Percentiles rank a stretch among this genome's conserved stretches.
phyloP scores from a whole-genome alignment of 2,113 vertebrate species.

The Elephantulus edwardii region DNA sequence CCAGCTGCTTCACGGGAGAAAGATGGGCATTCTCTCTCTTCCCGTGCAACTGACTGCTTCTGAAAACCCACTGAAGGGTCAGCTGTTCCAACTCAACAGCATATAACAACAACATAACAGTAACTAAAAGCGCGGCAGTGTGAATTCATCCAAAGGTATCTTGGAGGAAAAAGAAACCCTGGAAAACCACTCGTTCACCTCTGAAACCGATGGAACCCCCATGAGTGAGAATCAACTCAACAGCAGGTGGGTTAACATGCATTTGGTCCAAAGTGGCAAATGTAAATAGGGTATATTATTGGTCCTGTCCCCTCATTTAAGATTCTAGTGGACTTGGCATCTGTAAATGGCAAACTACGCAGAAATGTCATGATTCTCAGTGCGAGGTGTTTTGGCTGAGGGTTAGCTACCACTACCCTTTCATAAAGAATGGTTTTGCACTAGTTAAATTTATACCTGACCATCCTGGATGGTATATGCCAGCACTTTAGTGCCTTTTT shows the following conservation, averaged over 20 bases:
- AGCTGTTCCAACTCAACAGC: too few species aligned
- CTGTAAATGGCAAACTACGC: not conserved
- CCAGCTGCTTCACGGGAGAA: too few species aligned
- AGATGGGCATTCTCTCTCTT: too few species aligned
- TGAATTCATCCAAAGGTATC: not conserved
- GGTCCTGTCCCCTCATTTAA: not conserved
- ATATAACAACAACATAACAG: too few species aligned
- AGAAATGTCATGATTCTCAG: not conserved
- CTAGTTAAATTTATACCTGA: conserved; percentile 16
- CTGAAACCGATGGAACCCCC: not conserved
- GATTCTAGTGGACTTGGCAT: not conserved
- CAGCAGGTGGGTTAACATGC: not conserved
- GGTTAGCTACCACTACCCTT: not conserved
- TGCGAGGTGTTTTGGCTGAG: not conserved
- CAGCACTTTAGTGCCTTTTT: conserved; percentile 51
- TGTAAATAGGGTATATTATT: not conserved
- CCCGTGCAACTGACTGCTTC: too few species aligned
- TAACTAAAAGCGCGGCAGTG: not conserved
- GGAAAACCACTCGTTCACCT: not conserved
- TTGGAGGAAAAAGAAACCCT: not conserved
- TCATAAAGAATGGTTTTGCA: not conserved
- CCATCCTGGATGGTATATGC: conserved; percentile 18
- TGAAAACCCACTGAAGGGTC: too few species aligned
- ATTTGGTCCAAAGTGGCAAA: conserved; percentile 27
- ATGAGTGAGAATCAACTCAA: not conserved